Percentiles rank a stretch among this genome's conserved stretches.
Evolutionary conservation across 1,140 invertebrate genomes (phyloP).

Genomic region (Drosophila mojavensis): DNA sequence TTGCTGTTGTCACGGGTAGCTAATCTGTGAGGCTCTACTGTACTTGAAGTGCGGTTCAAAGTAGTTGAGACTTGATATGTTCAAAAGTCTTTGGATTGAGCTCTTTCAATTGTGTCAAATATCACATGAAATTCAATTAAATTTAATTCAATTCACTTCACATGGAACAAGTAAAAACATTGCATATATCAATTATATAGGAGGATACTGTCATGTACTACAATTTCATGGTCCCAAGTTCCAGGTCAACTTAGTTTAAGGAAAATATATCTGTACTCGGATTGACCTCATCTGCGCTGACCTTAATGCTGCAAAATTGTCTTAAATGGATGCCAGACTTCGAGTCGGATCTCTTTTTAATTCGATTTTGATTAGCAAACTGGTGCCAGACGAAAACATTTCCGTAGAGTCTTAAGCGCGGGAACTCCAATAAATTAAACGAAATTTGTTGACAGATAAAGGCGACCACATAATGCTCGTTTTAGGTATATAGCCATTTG

Average conservation of each 20-base stretch:
- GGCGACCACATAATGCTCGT: too few species aligned
- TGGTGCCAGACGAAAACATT: constrained; percentile 61
- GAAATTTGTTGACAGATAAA: not conserved
- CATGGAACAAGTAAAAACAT: constrained; percentile 31
- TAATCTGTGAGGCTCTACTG: constrained; percentile 38
- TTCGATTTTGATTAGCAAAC: constrained; percentile 49
- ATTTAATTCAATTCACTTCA: constrained; percentile 45
- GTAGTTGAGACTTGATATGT: constrained; percentile 32
- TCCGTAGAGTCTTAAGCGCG: constrained; percentile 27
- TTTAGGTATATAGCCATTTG: too few species aligned
- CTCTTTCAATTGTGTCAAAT: constrained; percentile 51
- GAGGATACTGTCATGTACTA: too few species aligned
- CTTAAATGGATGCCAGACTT: constrained; percentile 8
- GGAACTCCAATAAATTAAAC: not conserved
- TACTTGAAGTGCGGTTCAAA: constrained; percentile 50
- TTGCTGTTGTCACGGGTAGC: constrained; percentile 19
- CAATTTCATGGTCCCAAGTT: constrained; percentile 31
- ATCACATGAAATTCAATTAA: constrained; percentile 12
- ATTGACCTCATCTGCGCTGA: not conserved
- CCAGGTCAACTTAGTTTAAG: constrained; percentile 25
- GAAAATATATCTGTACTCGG: not conserved
- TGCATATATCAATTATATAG: not conserved
- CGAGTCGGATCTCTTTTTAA: constrained; percentile 33
- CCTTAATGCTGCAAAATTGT: constrained; percentile 2
- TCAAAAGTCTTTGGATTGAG: constrained; percentile 20